These are phyloP conservation scores for Abrostola triplasia DNA, from an alignment of 2,888 invertebrate species.

Conservation along the genomic window DNA sequence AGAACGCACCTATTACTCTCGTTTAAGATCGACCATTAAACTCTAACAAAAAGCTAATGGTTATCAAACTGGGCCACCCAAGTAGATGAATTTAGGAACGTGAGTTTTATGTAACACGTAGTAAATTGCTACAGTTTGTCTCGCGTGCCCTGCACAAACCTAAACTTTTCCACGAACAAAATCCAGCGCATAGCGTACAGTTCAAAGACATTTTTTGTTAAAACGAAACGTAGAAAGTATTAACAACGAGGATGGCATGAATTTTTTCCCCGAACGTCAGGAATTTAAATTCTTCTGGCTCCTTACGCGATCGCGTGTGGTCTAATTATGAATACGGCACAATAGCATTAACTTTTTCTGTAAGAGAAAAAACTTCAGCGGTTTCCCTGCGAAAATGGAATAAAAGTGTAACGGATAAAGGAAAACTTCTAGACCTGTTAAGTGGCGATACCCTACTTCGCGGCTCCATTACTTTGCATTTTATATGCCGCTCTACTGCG, in stretches of 20 bases:
- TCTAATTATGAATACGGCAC: conserved; percentile 83
- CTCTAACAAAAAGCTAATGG: conserved; percentile 81
- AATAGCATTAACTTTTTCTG: conserved; percentile 67
- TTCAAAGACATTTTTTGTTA: conserved; percentile 82
- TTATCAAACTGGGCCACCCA: conserved; percentile 83
- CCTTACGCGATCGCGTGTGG: conserved; percentile 85
- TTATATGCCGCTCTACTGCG: conserved; percentile 63
- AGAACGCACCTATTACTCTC: conserved; percentile 70
- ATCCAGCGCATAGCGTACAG: conserved; percentile 76
- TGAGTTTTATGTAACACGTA: conserved; percentile 81
- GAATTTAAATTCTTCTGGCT: conserved; percentile 84
- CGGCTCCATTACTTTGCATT: conserved; percentile 70
- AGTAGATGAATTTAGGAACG: conserved; percentile 79
- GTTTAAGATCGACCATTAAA: conserved; percentile 79
- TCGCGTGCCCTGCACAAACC: conserved; percentile 68
- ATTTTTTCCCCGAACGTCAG: conserved; percentile 81
- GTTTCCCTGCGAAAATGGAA: conserved; percentile 72
- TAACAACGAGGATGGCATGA: conserved; percentile 76
- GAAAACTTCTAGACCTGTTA: conserved; percentile 72
- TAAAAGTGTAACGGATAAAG: conserved; percentile 72
- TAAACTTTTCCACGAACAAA: conserved; percentile 79
- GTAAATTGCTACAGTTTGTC: conserved; percentile 78
- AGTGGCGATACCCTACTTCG: conserved; percentile 74
- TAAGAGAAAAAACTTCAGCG: conserved; percentile 63
- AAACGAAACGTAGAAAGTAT: conserved; percentile 82